Evolutionary conservation across 2,797 vertebrate genomes (phyloP), one percentile per base, ranked within the genome.

Genomic region (Varecia variegata): DNA sequence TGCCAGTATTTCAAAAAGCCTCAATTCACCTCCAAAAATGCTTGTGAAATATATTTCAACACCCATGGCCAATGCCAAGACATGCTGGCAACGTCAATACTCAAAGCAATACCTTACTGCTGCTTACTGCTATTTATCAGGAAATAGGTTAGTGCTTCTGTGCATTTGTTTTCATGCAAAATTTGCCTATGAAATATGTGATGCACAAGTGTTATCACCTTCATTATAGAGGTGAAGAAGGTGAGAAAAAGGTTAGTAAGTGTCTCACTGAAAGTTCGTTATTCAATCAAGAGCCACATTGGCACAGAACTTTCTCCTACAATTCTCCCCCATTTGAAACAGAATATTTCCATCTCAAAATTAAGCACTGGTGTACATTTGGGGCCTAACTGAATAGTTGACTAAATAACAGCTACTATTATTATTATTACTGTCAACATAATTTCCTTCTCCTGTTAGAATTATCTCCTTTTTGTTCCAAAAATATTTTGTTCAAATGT

Each of bases 21-120:
- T 68, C 87, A 86, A 73, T 68, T 71, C 17, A 71, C 35, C 62
- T 96, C 92, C 87, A 76, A 32, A 94, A 88, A 86, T 67, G 58
- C 70, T 96, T 96, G 89, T 76, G 76, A 94, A 96, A 95, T 67
- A 47, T 89, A 87, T 96, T 96, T 94, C 80, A 93, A 94, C 71
- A 93, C 12, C 13, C 2, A 7, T 14, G 88, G 43, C 68, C 8
- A 76, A n/a, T 68, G 76, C 43, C n/a, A n/a, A 89, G 77, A 67
- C 35, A 27, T 50, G 71, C 54, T 70, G 52, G 65, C 56, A 65
- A 71, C 35, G 45, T 77, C 40, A 25, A 11, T 52, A 85, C 7
- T 3, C 38, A 68, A 1, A 89, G 52, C 45, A 70, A 43, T 10
- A 21, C 52, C 50, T 67, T 73, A 40, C 35, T 68, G 23, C 21